Evolutionary conservation across 2,113 vertebrate species (phyloP).

Genomic region (Colaptes auratus): DNA sequence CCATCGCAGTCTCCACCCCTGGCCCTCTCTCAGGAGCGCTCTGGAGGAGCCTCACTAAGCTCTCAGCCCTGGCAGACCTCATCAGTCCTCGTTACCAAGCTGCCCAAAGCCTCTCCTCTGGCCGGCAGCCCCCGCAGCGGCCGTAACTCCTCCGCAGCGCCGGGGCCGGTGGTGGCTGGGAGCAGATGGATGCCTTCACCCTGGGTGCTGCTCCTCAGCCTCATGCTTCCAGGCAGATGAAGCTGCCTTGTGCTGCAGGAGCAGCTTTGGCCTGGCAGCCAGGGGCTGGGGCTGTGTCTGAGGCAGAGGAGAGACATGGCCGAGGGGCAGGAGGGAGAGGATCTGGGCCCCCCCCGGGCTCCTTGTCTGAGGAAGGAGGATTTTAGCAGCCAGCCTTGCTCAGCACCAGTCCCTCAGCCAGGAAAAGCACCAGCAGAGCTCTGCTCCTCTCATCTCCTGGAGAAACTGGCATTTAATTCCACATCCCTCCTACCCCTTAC

Average conservation of each 20-base stretch:
- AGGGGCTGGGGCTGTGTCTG: not conserved
- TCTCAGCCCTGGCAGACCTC: not conserved
- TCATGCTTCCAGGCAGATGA: not conserved
- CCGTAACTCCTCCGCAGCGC: not conserved
- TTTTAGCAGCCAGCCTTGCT: not conserved
- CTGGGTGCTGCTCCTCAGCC: not conserved
- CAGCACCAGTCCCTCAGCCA: not conserved
- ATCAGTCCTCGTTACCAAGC: slow-evolving; percentile 19
- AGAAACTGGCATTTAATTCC: slow-evolving; percentile 28
- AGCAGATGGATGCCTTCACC: not conserved
- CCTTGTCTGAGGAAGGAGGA: not conserved
- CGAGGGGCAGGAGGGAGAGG: not conserved
- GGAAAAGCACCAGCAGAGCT: not conserved
- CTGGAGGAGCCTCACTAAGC: slow-evolving; percentile 10
- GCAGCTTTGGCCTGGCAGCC: not conserved
- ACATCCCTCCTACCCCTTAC: slow-evolving; percentile 38
- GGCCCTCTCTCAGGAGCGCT: not conserved
- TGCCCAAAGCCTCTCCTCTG: not conserved
- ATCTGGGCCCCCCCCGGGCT: fast-evolving
- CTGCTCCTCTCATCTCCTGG: not conserved
- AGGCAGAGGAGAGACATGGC: not conserved
- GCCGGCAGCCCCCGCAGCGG: not conserved
- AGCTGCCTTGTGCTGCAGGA: not conserved
- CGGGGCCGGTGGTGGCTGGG: not conserved
- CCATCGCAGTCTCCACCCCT: not conserved